Conservation (phyloP, 2,113 vertebrate species). For the Archocentrus centrarchus region DNA sequence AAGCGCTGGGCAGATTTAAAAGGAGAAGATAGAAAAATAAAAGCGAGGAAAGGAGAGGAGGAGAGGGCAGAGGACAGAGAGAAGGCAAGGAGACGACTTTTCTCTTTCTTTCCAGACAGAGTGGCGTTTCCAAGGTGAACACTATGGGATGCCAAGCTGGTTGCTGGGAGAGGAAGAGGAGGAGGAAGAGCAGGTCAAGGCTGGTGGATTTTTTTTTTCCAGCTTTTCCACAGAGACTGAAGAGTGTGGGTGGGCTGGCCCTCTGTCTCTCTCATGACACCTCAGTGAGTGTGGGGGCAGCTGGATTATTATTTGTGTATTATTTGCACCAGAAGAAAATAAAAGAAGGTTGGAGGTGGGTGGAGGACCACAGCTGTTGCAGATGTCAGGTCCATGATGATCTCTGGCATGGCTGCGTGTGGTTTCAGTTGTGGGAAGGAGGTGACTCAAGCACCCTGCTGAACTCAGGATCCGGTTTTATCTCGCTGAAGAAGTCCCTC, state of each 20-base stretch:
- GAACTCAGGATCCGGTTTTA: not conserved
- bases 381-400: not conserved
- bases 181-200: constrained; percentile 45
- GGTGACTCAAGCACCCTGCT: not conserved
- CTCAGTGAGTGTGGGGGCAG: not conserved
- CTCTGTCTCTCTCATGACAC: not conserved
- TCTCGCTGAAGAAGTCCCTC: not conserved
- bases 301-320: constrained; percentile 19
- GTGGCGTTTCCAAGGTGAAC: constrained; percentile 73
- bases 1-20: constrained; percentile 31
- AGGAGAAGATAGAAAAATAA: constrained; percentile 11
- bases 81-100: constrained; percentile 1
- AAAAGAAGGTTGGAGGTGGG: not conserved
- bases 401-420: not conserved
- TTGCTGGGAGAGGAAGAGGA: constrained; percentile 55
- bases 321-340: constrained; percentile 11
- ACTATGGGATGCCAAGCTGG: constrained; percentile 57
- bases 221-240: constrained; percentile 27
- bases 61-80: not conserved
- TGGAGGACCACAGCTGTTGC: not conserved
- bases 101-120: constrained; percentile 30
- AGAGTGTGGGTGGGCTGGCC: constrained; percentile 45
- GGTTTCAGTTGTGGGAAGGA: fast-evolving
- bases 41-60: not conserved
- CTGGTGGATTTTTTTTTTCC: constrained; percentile 13